A percentile compares a stretch with the other conserved stretches of the same genome.
phyloP scores from a whole-genome alignment of 2,113 vertebrate genomes.

The Catharus minimus region DNA sequence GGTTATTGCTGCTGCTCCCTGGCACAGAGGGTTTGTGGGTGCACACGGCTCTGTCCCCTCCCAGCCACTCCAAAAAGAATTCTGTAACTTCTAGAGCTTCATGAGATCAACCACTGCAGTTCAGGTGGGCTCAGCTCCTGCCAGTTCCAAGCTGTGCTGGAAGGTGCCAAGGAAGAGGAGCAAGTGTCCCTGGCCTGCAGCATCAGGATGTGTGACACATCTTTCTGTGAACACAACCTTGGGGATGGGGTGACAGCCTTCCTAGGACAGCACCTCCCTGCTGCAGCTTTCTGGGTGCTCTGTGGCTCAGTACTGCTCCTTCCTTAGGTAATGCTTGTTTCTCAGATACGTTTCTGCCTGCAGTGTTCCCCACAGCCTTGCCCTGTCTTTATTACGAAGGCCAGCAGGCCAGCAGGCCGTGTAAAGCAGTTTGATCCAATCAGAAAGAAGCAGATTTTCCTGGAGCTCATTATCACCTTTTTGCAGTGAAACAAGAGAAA shows the following conservation, averaged over 20 bases:
- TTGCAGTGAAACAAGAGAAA: not conserved
- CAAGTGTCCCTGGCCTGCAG: not conserved
- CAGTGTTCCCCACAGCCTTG: not conserved
- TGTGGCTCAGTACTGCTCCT: not conserved
- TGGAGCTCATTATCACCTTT: not conserved
- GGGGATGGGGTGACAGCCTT: not conserved
- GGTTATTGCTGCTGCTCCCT: not conserved
- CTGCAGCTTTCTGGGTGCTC: not conserved
- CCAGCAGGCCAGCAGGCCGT: not conserved
- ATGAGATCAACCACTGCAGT: constrained; percentile 31
- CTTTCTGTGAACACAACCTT: not conserved
- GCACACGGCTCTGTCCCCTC: not conserved
- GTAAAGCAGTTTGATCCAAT: not conserved
- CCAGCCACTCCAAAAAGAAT: constrained; percentile 31
- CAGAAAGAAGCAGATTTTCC: not conserved
- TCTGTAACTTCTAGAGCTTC: constrained; percentile 27
- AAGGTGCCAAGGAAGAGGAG: not conserved
- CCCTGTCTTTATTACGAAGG: not conserved
- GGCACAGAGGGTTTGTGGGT: constrained; percentile 3
- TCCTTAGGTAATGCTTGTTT: not conserved
- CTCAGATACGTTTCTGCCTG: not conserved
- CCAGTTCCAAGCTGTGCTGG: not conserved
- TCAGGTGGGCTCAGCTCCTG: not conserved
- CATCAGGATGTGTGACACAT: not conserved
- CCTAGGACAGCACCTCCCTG: not conserved